Percentiles rank a stretch among this genome's conserved stretches.
These are phyloP conservation scores for Eublepharis macularius DNA, from an alignment of 2,113 vertebrate genomes.

Conservation along the genomic window DNA sequence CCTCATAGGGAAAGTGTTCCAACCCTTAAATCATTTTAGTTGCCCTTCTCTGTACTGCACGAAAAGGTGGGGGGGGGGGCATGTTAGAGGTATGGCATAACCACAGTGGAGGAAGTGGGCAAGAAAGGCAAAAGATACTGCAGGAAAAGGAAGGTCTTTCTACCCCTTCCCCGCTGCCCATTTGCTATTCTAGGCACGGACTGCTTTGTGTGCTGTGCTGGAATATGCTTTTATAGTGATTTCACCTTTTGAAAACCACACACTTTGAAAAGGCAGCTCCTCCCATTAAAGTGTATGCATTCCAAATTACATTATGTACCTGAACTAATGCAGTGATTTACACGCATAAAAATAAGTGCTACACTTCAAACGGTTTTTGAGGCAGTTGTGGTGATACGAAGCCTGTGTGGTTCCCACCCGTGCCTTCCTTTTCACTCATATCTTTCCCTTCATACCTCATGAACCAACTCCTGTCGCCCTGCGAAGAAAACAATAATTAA, in stretches of 20 bases:
- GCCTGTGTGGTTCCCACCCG: neutral
- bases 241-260: neutral
- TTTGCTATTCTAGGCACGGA: neutral
- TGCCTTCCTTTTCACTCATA: neutral
- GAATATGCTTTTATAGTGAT: neutral
- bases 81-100: too few species aligned
- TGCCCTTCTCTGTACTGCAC: too few species aligned
- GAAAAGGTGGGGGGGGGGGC: too few species aligned
- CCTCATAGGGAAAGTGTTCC: too few species aligned
- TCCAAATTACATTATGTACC: neutral
- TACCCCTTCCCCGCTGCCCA: too few species aligned
- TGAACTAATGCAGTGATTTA: neutral
- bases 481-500: neutral
- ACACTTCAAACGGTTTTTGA: neutral
- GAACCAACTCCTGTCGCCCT: slow-evolving; percentile 20
- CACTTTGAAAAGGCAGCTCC: neutral
- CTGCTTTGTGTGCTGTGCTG: neutral
- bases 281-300: neutral
- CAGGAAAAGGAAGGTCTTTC: too few species aligned
- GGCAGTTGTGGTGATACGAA: slow-evolving; percentile 6
- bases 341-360: neutral
- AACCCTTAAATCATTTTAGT: too few species aligned
- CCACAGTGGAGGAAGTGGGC: too few species aligned
- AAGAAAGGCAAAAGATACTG: too few species aligned
- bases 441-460: slow-evolving; percentile 27